These are phyloP conservation scores for Chlorocebus sabaeus DNA, from an alignment of 2,113 vertebrate genomes.

Conservation along the genomic window DNA sequence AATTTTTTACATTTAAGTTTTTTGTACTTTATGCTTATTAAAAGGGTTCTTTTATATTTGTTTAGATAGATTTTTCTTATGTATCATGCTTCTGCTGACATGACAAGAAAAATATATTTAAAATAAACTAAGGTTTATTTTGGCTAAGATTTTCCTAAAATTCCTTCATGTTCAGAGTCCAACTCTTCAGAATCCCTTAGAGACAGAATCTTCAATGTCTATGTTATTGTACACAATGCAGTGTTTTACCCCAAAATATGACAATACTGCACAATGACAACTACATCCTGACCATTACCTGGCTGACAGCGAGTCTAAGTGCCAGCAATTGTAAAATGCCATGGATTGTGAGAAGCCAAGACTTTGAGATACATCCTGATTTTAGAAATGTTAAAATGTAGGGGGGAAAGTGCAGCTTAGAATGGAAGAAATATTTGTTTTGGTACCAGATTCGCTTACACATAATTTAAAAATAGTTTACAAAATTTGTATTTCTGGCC, in stretches of 20 bases:
- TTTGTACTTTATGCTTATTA: background rate
- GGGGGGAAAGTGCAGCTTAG: background rate
- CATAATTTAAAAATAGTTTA: constrained; percentile 20
- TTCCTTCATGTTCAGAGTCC: background rate
- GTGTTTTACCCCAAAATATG: background rate
- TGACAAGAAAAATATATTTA: background rate
- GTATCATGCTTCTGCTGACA: background rate
- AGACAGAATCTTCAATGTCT: background rate
- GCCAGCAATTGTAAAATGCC: background rate
- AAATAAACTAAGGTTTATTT: background rate
- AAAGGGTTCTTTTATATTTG: background rate
- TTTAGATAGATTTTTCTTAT: background rate
- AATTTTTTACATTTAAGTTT: background rate
- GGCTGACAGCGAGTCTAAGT: background rate
- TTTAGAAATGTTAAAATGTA: background rate
- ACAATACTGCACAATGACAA: no score
- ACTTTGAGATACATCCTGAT: background rate
- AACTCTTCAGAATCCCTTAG: background rate
- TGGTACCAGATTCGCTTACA: background rate
- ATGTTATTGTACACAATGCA: background rate
- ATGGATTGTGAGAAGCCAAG: background rate
- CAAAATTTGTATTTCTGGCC: background rate
- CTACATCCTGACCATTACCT: background rate
- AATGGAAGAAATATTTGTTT: background rate
- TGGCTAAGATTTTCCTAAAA: background rate